phyloP scores from a whole-genome alignment of 2,888 invertebrate species.

The Ichneumoninae sp. region DNA sequence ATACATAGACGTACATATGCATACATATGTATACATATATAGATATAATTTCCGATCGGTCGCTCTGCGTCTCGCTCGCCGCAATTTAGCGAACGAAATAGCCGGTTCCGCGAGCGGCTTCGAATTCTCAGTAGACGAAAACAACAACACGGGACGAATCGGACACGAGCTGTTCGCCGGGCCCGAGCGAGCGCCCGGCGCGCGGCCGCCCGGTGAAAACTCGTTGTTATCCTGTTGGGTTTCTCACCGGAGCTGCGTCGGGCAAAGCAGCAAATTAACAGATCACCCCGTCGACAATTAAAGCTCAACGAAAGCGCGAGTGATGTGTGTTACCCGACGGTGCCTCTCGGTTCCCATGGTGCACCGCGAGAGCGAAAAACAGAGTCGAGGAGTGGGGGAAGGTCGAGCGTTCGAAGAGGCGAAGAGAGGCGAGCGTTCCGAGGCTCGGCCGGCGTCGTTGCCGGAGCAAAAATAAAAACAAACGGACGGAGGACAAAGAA shows the following conservation, averaged over 20 bases:
- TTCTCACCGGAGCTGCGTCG: conserved; percentile 76
- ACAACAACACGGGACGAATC: not conserved
- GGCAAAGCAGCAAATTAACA: conserved; percentile 79
- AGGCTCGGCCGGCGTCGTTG: not conserved
- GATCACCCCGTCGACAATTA: conserved; percentile 80
- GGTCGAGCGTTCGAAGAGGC: not conserved
- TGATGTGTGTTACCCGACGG: conserved; percentile 19
- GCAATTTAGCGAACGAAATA: conserved; percentile 28
- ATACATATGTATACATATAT: not conserved
- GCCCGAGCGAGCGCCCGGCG: not conserved
- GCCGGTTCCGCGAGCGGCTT: not conserved
- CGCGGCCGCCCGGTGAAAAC: conserved; percentile 9
- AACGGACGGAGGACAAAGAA: conserved; percentile 54
- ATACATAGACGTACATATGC: not conserved
- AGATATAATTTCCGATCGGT: conserved; percentile 21
- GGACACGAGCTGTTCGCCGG: not conserved
- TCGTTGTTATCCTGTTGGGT: conserved; percentile 56
- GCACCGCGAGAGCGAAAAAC: conserved; percentile 10
- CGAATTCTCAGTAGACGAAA: conserved; percentile 25
- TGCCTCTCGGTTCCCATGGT: conserved; percentile 73
- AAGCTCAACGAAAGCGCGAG: conserved; percentile 73
- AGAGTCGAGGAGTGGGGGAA: not conserved
- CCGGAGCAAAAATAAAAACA: conserved; percentile 38
- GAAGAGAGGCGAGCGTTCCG: conserved; percentile 19
- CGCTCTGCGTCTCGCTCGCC: not conserved